Evolutionary conservation across 2,797 vertebrate species (phyloP).

Genomic region (Sphenodon punctatus): DNA sequence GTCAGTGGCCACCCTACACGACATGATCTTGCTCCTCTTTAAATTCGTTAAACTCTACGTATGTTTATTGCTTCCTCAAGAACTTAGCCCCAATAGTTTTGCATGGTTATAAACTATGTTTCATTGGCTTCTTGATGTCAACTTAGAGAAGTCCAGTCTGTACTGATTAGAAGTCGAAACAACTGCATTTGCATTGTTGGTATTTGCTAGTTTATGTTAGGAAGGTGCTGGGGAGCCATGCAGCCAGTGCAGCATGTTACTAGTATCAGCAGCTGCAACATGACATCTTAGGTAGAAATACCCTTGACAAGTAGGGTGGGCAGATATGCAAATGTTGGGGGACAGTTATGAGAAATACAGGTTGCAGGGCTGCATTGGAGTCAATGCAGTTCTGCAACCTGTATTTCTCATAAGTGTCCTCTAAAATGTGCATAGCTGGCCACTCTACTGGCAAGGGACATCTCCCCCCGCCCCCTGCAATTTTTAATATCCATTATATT

Average conservation of each 20-base stretch:
- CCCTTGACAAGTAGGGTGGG: too few relatives aligned
- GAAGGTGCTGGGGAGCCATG: conserved; percentile 10
- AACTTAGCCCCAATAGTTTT: conserved; percentile 29
- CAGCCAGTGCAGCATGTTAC: background rate
- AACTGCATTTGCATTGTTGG: conserved; percentile 41
- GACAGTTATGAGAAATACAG: too few relatives aligned
- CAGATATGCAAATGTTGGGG: too few relatives aligned
- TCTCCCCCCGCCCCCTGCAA: too few relatives aligned
- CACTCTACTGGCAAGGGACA: too few relatives aligned
- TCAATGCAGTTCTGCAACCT: too few relatives aligned
- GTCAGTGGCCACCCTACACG: too few relatives aligned
- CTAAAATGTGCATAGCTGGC: too few relatives aligned
- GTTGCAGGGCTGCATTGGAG: too few relatives aligned
- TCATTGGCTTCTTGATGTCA: conserved; percentile 49
- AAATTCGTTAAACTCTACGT: conserved; percentile 21
- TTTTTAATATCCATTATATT: background rate
- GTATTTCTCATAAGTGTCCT: too few relatives aligned
- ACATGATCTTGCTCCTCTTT: background rate
- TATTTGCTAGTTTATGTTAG: conserved; percentile 40
- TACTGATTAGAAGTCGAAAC: conserved; percentile 47
- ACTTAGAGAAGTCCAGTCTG: conserved; percentile 51
- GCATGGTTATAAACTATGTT: conserved; percentile 57
- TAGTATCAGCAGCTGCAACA: background rate
- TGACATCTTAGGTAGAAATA: too few relatives aligned
- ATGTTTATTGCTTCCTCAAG: conserved; percentile 47